Evolutionary conservation across 2,113 vertebrate species (phyloP).

Genomic region (Eira barbara): DNA sequence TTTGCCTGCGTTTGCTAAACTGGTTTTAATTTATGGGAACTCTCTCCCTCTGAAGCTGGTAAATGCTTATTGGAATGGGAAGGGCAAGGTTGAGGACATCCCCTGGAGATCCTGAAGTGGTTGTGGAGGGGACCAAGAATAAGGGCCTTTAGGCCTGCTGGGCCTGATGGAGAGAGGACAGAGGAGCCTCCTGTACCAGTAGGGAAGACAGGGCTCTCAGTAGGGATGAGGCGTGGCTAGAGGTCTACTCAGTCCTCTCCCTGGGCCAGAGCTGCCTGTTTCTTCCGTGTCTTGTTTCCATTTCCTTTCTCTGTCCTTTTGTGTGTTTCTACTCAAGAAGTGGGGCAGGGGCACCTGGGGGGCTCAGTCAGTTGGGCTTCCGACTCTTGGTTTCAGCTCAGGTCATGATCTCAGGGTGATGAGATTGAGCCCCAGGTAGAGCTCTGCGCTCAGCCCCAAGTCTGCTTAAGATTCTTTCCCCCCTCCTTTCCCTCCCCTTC

Average conservation of each 20-base stretch:
- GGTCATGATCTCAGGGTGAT: background rate
- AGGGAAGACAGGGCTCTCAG: background rate
- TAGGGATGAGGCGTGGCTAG: background rate
- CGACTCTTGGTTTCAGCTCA: background rate
- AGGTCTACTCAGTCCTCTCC: background rate
- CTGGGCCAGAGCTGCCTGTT: background rate
- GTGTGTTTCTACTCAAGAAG: background rate
- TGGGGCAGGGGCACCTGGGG: background rate
- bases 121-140: background rate
- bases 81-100: background rate
- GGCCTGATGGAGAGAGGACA: background rate
- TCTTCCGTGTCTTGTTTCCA: background rate
- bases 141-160: background rate
- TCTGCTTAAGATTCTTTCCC: background rate
- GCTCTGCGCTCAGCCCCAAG: background rate
- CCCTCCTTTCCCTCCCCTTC: background rate
- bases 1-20: background rate
- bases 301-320: background rate
- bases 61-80: background rate
- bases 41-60: background rate
- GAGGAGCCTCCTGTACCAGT: background rate
- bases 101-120: background rate
- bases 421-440: background rate
- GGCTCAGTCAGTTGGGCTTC: background rate
- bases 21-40: constrained; percentile 23